Evolutionary conservation across 2,888 invertebrate genomes (phyloP).

Genomic region (Cloeon dipterum): DNA sequence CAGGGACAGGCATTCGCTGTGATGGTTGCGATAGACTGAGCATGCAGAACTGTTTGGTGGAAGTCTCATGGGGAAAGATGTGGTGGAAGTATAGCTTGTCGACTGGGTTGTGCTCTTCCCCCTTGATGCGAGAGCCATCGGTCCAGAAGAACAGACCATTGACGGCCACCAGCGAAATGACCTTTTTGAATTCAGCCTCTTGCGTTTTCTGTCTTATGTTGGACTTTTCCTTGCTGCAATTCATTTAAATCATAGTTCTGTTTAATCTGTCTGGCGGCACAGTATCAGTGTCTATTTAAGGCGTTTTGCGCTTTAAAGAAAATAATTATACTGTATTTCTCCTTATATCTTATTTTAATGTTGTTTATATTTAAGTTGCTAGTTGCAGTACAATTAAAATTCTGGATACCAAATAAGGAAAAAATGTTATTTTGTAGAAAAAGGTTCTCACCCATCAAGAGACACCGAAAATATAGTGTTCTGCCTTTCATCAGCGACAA

Average conservation of each 20-base stretch:
- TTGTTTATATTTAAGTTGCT: too few species aligned
- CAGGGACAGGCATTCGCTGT: constrained; percentile 58
- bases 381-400: too few species aligned
- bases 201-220: constrained; percentile 53
- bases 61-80: constrained; percentile 30
- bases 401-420: too few species aligned
- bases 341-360: too few species aligned
- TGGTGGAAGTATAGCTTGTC: constrained; percentile 56
- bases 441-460: constrained; percentile 43
- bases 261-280: too few species aligned
- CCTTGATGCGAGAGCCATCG: constrained; percentile 47
- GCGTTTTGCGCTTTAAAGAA: constrained; percentile 6
- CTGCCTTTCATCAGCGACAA: constrained; percentile 45
- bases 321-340: too few species aligned
- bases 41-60: constrained; percentile 17
- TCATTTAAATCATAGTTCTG: too few species aligned
- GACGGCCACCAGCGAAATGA: constrained; percentile 49
- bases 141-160: constrained; percentile 73
- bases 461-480: constrained; percentile 64
- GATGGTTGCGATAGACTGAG: constrained; percentile 37
- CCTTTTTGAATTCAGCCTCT: constrained; percentile 46
- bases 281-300: too few species aligned
- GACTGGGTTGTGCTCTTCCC: constrained; percentile 51
- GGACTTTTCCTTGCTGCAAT: constrained; percentile 40
- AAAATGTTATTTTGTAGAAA: too few species aligned